Evolutionary conservation across 2,888 invertebrate genomes (phyloP).

Genomic region (Cerceris rybyensis): DNA sequence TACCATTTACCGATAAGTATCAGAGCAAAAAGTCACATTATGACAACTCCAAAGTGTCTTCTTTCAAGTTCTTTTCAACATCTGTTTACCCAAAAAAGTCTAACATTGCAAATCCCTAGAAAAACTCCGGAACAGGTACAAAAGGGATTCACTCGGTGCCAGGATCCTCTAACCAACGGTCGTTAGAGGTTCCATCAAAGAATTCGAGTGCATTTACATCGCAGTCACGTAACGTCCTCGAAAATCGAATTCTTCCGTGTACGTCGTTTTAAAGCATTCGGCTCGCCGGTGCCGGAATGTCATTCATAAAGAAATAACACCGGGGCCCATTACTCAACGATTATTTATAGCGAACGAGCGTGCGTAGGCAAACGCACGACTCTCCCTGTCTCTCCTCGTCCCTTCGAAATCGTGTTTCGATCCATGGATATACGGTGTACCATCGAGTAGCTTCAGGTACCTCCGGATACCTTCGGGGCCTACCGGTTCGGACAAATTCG

Average conservation of each 20-base stretch:
- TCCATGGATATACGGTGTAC: background rate
- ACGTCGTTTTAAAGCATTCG: constrained; percentile 45
- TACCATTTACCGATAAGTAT: too few relatives aligned
- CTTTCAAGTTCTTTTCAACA: too few relatives aligned
- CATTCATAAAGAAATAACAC: constrained; percentile 55
- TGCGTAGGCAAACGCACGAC: constrained; percentile 16
- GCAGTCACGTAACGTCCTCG: constrained; percentile 54
- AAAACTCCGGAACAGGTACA: background rate
- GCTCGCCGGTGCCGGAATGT: constrained; percentile 43
- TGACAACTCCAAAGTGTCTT: too few relatives aligned
- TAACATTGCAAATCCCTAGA: background rate
- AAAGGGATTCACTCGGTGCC: background rate
- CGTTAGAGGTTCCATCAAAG: background rate
- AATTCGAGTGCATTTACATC: constrained; percentile 27
- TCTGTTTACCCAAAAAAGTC: background rate
- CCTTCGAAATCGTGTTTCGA: constrained; percentile 25
- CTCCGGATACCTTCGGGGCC: background rate
- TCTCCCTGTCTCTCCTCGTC: constrained; percentile 31
- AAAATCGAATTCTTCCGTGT: constrained; percentile 57
- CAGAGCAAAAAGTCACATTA: too few relatives aligned
- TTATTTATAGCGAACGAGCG: constrained; percentile 48
- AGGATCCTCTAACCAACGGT: background rate
- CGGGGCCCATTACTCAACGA: constrained; percentile 46
- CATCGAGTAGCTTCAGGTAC: background rate
- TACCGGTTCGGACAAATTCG: constrained; percentile 16